These are phyloP conservation scores for Hippocampus abdominalis DNA, from an alignment of 2,113 vertebrate genomes.

Conservation along the genomic window DNA sequence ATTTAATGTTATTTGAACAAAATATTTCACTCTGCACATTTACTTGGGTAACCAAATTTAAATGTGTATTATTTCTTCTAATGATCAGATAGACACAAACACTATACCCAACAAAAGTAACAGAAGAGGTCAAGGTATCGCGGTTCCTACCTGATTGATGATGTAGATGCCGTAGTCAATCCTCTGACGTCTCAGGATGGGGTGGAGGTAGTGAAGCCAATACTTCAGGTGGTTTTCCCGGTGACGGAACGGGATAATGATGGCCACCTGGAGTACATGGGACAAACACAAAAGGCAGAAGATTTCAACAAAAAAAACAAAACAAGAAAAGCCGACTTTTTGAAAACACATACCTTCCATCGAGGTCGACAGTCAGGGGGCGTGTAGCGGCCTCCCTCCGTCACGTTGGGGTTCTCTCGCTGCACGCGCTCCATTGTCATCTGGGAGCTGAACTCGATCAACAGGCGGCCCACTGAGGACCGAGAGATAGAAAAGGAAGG, in stretches of 20 bases:
- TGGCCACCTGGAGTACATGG: constrained; percentile 76
- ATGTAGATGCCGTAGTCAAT: constrained; percentile 95
- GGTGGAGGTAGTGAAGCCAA: constrained; percentile 98
- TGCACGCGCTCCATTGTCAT: constrained; percentile 98
- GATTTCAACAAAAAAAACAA: too few species aligned
- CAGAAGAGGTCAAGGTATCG: not conserved
- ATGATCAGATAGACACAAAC: not conserved
- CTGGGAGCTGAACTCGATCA: constrained; percentile 95
- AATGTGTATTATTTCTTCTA: too few species aligned
- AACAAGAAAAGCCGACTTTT: not conserved
- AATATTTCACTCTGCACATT: too few species aligned
- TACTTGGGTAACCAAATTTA: too few species aligned
- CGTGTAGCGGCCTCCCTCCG: constrained; percentile 86
- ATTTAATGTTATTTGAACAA: too few species aligned
- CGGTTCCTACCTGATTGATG: constrained; percentile 87
- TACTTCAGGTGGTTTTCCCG: constrained; percentile 96
- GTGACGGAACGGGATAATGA: constrained; percentile 97
- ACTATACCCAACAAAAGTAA: not conserved
- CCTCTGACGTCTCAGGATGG: constrained; percentile 91
- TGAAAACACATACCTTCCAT: constrained; percentile 72
- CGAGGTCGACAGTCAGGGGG: constrained; percentile 85
- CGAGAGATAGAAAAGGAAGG: constrained; percentile 7
- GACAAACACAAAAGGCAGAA: not conserved
- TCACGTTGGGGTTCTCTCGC: constrained; percentile 94
- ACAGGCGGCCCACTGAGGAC: constrained; percentile 85